phyloP scores from a whole-genome alignment of 2,113 vertebrate genomes.

The Tragelaphus strepsiceros region DNA sequence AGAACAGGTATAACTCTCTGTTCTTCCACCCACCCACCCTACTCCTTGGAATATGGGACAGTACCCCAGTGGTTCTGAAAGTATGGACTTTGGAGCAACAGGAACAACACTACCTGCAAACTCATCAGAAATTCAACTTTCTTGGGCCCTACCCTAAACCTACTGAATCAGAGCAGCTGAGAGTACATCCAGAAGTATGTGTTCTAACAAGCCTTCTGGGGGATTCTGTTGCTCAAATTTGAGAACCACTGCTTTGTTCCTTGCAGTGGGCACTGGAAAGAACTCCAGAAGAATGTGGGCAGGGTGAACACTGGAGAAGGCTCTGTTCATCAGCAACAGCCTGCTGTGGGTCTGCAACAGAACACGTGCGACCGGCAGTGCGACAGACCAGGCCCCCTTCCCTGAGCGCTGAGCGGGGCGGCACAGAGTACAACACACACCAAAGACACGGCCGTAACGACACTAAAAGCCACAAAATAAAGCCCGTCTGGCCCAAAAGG shows the following conservation, averaged over 20 bases:
- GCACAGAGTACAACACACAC: neutral
- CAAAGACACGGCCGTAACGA: neutral
- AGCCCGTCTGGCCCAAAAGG: neutral
- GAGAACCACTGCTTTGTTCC: neutral
- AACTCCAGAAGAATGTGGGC: fast-evolving
- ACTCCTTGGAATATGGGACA: neutral
- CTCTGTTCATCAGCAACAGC: too few relatives aligned
- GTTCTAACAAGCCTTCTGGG: neutral
- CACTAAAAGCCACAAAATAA: neutral
- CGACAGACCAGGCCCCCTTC: neutral
- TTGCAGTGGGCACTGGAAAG: neutral
- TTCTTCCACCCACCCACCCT: neutral
- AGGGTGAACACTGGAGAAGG: too few relatives aligned
- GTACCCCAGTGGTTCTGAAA: neutral
- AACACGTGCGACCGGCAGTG: neutral
- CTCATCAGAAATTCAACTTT: neutral
- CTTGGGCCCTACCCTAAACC: too few relatives aligned
- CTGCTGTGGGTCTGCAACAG: neutral
- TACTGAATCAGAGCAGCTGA: neutral
- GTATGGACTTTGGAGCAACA: neutral
- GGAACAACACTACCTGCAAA: neutral
- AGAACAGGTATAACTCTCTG: neutral
- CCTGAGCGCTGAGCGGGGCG: neutral
- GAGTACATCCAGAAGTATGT: neutral
- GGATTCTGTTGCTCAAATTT: neutral